Percentiles rank a stretch among this genome's conserved stretches.
Conservation (phyloP, 2,888 invertebrate genomes). For the Beris morrisii region DNA sequence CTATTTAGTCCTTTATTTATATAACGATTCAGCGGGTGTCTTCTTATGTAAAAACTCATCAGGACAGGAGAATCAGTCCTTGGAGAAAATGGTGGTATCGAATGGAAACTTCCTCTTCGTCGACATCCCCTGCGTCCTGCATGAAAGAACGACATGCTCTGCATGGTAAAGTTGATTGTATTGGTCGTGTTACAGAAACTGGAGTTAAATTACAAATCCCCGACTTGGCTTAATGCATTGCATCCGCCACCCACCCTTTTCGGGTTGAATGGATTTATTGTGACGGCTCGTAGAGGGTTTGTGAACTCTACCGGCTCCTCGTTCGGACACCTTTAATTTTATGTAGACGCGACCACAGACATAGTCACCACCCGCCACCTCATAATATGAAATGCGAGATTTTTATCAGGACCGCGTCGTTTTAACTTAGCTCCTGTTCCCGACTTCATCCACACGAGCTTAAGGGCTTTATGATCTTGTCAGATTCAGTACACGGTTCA, state of each 20-base stretch:
- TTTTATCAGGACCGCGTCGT: conserved; percentile 5
- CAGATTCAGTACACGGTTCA: conserved; percentile 14
- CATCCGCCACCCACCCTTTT: background rate
- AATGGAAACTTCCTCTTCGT: too few relatives aligned
- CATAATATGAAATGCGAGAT: background rate
- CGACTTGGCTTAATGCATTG: conserved; percentile 26
- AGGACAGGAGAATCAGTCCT: too few relatives aligned
- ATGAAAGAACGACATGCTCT: too few relatives aligned
- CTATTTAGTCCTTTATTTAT: conserved; percentile 23
- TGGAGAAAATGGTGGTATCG: too few relatives aligned
- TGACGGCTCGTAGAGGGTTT: conserved; percentile 14
- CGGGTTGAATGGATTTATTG: conserved; percentile 17
- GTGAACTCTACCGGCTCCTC: too few relatives aligned
- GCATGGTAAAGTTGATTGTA: background rate
- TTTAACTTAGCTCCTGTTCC: background rate
- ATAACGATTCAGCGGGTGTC: conserved; percentile 10
- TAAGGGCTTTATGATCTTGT: conserved; percentile 28
- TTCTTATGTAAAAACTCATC: too few relatives aligned
- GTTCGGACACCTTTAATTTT: background rate
- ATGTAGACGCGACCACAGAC: background rate
- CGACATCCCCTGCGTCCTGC: too few relatives aligned
- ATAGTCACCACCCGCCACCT: background rate
- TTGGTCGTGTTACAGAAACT: conserved; percentile 9
- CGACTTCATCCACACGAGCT: conserved; percentile 1
- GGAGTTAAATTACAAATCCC: conserved; percentile 30